Percentiles rank a stretch among this genome's conserved stretches.
Conservation (phyloP, 2,113 vertebrate genomes). For the Psammodynastes pulverulentus region DNA sequence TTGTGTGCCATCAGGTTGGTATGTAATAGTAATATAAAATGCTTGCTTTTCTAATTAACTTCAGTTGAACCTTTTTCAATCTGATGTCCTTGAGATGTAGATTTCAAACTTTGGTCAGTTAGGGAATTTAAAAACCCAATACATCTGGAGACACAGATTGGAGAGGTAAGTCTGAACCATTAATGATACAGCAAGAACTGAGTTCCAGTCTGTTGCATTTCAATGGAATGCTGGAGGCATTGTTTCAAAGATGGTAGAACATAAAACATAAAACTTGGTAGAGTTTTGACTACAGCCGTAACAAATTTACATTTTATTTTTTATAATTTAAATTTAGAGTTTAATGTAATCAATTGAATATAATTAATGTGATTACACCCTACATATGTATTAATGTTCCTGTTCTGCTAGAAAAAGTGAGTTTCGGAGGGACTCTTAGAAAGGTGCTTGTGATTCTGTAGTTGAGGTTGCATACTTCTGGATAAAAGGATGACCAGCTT, state of each 20-base stretch:
- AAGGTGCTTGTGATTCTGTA: not conserved
- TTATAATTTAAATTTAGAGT: not conserved
- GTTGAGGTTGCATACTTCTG: not conserved
- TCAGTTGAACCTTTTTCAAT: not conserved
- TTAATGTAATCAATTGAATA: not conserved
- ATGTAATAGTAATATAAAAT: not conserved
- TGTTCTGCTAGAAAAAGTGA: not conserved
- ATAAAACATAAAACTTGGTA: not conserved
- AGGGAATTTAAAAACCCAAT: not conserved
- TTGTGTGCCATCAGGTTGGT: not conserved
- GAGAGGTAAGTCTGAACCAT: not conserved
- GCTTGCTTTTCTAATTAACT: not conserved
- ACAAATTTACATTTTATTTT: not conserved
- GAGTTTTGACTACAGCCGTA: not conserved
- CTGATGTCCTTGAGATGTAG: not conserved
- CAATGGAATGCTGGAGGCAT: not conserved
- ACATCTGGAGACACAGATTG: not conserved
- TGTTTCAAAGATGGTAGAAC: not conserved
- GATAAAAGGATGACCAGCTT: not conserved
- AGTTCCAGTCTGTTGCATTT: not conserved
- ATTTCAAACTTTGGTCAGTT: not conserved
- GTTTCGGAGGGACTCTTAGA: not conserved
- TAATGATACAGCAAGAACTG: not conserved
- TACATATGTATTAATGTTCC: not conserved
- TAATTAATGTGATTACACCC: not conserved